phyloP scores from a whole-genome alignment of 1,140 invertebrate genomes.

The Listronotus bonariensis region DNA sequence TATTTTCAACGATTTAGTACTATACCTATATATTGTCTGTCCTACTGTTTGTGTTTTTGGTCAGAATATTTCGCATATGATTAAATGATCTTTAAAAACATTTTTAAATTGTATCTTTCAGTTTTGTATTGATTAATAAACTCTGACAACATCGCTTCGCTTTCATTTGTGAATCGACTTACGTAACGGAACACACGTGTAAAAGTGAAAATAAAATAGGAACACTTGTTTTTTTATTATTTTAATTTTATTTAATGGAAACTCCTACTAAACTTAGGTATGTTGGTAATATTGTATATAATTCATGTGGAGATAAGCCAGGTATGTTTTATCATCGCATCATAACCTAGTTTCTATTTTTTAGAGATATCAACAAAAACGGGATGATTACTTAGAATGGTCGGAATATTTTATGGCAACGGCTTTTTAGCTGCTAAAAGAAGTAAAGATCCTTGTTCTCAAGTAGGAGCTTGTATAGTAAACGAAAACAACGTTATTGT shows the following conservation, averaged over 20 bases:
- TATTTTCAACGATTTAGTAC: too few relatives aligned
- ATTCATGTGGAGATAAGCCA: background rate
- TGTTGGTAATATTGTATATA: background rate
- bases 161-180: too few relatives aligned
- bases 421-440: slow-evolving; percentile 80
- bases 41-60: too few relatives aligned
- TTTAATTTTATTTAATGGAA: slow-evolving; percentile 7
- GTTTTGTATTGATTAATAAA: background rate
- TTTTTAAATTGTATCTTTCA: too few relatives aligned
- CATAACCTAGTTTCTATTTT: slow-evolving; percentile 20
- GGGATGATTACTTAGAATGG: slow-evolving; percentile 62
- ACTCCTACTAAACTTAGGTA: slow-evolving; percentile 10
- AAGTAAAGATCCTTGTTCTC: slow-evolving; percentile 90
- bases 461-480: slow-evolving; percentile 93
- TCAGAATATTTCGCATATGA: too few relatives aligned
- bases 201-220: too few relatives aligned
- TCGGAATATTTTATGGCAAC: slow-evolving; percentile 94
- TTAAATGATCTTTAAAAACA: too few relatives aligned
- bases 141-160: background rate
- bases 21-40: too few relatives aligned
- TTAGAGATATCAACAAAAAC: slow-evolving; percentile 41
- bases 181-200: too few relatives aligned
- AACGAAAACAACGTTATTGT: slow-evolving; percentile 89
- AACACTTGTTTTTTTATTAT: too few relatives aligned
- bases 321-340: background rate